A percentile compares a stretch with the other conserved stretches of the same genome.
Conservation (phyloP, 2,113 vertebrate genomes). For the Paraplagusia blochii region DNA sequence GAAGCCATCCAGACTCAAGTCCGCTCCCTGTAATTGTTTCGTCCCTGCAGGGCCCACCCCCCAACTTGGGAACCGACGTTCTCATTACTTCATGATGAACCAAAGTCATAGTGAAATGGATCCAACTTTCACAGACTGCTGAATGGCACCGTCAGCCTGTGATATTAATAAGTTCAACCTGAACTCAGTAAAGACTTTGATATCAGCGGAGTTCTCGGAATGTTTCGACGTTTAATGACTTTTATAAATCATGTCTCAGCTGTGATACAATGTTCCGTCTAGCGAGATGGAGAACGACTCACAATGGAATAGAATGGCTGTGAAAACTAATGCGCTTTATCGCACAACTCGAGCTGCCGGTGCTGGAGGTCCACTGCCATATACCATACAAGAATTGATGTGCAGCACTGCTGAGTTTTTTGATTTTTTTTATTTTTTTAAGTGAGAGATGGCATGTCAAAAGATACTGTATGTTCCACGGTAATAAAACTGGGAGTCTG, state of each 20-base stretch:
- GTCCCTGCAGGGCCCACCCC: too few relatives aligned
- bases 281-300: constrained; percentile 43
- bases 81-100: too few relatives aligned
- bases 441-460: constrained; percentile 63
- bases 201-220: too few relatives aligned
- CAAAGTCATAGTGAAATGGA: too few relatives aligned
- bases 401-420: constrained; percentile 35
- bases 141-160: background rate
- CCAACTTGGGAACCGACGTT: too few relatives aligned
- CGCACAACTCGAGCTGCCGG: constrained; percentile 39
- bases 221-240: background rate
- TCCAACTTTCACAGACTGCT: too few relatives aligned
- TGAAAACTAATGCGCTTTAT: constrained; percentile 60
- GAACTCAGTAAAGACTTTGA: background rate
- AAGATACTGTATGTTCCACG: constrained; percentile 47
- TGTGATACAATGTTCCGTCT: constrained; percentile 22
- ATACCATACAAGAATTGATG: constrained; percentile 48
- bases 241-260: constrained; percentile 28
- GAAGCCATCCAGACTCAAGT: too few relatives aligned
- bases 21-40: too few relatives aligned
- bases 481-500: constrained; percentile 60
- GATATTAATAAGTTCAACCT: constrained; percentile 4
- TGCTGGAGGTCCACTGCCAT: constrained; percentile 18
- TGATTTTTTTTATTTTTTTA: constrained; percentile 17
- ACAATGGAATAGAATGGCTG: constrained; percentile 58